Evolutionary conservation across 2,888 invertebrate species (phyloP).

Genomic region (Ormyrus labotus): DNA sequence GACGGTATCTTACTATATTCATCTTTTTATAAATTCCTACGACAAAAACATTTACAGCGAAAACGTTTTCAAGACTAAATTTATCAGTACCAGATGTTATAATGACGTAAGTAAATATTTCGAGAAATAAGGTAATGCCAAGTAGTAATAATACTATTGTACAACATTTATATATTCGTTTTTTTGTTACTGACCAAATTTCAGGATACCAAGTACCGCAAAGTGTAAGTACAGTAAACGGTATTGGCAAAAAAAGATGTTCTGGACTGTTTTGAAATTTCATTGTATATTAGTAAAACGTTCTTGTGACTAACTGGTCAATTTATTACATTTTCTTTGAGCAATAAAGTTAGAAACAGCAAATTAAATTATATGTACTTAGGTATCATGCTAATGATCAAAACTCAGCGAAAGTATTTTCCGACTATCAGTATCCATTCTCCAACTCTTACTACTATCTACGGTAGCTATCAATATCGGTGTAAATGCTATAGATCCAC

Average conservation of each 20-base stretch:
- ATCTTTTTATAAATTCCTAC: constrained; percentile 33
- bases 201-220: constrained; percentile 44
- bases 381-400: no score
- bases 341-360: no score
- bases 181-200: constrained; percentile 13
- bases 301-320: no score
- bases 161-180: constrained; percentile 25
- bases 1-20: not conserved
- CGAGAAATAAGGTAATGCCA: not conserved
- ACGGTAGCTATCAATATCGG: no score
- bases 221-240: constrained; percentile 31
- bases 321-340: no score
- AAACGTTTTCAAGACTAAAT: constrained; percentile 30
- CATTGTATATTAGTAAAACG: not conserved
- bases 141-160: not conserved
- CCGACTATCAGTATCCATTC: no score
- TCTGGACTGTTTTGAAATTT: constrained; percentile 33
- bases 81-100: not conserved
- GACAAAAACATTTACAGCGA: constrained; percentile 13
- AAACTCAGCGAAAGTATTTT: no score
- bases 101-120: constrained; percentile 19
- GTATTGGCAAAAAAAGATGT: constrained; percentile 32
- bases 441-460: no score
- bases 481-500: no score
- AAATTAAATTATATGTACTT: no score